phyloP scores from a whole-genome alignment of 1,140 invertebrate genomes.

The Polyergus mexicanus region DNA sequence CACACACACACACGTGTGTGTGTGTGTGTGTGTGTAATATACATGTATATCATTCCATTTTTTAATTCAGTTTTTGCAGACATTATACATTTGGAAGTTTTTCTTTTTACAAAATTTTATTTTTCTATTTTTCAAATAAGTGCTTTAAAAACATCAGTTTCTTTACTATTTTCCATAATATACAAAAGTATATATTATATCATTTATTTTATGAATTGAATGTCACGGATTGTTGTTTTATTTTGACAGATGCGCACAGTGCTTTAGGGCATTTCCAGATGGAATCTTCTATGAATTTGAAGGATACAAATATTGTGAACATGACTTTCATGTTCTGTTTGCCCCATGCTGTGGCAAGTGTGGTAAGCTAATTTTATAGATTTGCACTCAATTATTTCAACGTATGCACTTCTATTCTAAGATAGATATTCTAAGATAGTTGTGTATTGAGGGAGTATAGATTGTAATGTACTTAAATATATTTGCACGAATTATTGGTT shows the following conservation, averaged over 20 bases:
- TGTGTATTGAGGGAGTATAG: neutral
- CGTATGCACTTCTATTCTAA: slow-evolving; percentile 4
- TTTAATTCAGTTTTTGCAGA: neutral
- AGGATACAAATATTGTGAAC: slow-evolving; percentile 99
- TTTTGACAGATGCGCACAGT: slow-evolving; percentile 96
- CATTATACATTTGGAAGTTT: neutral
- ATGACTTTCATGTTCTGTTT: slow-evolving; percentile 99
- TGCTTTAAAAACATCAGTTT: slow-evolving; percentile 32
- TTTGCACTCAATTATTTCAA: slow-evolving; percentile 30
- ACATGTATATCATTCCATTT: too few species aligned
- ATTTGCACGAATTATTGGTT: slow-evolving; percentile 50
- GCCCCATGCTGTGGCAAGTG: slow-evolving; percentile 99
- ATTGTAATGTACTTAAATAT: neutral
- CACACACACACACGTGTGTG: too few species aligned
- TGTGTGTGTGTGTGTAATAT: too few species aligned
- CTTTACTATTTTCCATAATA: neutral
- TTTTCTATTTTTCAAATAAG: too few species aligned
- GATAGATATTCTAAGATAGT: slow-evolving; percentile 7
- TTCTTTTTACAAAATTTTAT: neutral
- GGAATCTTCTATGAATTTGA: slow-evolving; percentile 99
- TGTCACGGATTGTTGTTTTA: neutral
- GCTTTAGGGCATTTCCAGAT: slow-evolving; percentile 98
- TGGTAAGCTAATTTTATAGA: slow-evolving; percentile 88
- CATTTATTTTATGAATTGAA: neutral
- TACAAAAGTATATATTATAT: neutral